Conservation (phyloP, 2,113 vertebrate genomes). For the Phaetusa simplex region DNA sequence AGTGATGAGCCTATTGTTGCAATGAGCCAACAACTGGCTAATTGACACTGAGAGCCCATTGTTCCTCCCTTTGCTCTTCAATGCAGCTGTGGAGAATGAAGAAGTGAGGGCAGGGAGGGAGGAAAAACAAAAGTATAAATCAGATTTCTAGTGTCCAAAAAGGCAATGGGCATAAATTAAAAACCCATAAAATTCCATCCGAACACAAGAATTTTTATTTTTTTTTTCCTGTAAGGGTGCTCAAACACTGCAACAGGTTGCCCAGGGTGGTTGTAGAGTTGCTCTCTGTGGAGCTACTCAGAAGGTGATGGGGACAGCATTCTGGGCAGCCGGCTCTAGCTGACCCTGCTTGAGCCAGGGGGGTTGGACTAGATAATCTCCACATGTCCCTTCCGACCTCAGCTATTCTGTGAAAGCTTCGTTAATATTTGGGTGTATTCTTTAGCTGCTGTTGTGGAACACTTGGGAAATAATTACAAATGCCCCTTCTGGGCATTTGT, state of each 20-base stretch:
- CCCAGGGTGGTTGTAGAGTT: not conserved
- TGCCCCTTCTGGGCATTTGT: conserved; percentile 21
- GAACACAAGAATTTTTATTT: not conserved
- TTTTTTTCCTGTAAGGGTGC: not conserved
- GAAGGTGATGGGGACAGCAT: rapidly evolving
- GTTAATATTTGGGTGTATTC: not conserved
- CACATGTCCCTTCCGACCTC: not conserved
- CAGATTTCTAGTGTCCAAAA: not conserved
- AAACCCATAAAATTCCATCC: not conserved
- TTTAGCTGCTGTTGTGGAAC: conserved; percentile 1
- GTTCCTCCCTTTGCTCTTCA: not conserved
- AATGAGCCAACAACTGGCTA: not conserved
- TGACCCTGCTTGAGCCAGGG: not conserved
- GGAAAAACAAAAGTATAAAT: not conserved
- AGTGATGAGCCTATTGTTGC: conserved; percentile 17
- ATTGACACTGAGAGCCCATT: not conserved
- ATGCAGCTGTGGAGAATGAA: not conserved
- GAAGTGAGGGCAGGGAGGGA: rapidly evolving
- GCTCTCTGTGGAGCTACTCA: not conserved
- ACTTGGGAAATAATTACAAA: conserved; percentile 27
- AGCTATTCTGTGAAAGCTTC: not conserved
- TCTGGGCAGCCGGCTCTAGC: not conserved
- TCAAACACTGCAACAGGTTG: not conserved
- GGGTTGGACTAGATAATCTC: not conserved
- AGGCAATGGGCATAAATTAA: not conserved